Percentiles rank a stretch among this genome's conserved stretches.
Evolutionary conservation across 2,797 vertebrate genomes (phyloP).

Genomic region (Labeo calbasu): DNA sequence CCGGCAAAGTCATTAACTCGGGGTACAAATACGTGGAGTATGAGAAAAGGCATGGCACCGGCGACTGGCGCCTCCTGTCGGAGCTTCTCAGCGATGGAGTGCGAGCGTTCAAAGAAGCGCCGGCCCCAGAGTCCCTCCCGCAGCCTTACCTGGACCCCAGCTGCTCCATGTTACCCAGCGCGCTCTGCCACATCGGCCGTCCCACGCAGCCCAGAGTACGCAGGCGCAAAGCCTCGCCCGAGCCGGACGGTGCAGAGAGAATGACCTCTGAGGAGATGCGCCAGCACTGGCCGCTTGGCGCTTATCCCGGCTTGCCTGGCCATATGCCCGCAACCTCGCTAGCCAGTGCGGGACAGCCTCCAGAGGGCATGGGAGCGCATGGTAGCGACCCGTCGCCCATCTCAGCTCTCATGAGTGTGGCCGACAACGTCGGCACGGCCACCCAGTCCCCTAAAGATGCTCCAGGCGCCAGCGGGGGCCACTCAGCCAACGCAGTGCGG

Average conservation of each 20-base stretch:
- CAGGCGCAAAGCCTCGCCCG: slow-evolving; percentile 65
- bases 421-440: slow-evolving; percentile 80
- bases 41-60: slow-evolving; percentile 83
- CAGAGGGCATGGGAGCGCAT: slow-evolving; percentile 59
- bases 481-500: slow-evolving; percentile 70
- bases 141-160: slow-evolving; percentile 80
- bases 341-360: slow-evolving; percentile 50
- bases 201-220: slow-evolving; percentile 67
- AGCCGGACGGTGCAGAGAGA: slow-evolving; percentile 72
- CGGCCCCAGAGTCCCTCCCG: slow-evolving; percentile 80
- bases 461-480: slow-evolving; percentile 68
- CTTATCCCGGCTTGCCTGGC: slow-evolving; percentile 75
- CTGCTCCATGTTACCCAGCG: slow-evolving; percentile 71
- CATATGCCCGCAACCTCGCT: slow-evolving; percentile 64
- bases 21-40: slow-evolving; percentile 91
- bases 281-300: slow-evolving; percentile 79
- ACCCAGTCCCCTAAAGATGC: slow-evolving; percentile 76
- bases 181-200: slow-evolving; percentile 66
- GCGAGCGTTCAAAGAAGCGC: slow-evolving; percentile 82
- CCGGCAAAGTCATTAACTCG: slow-evolving; percentile 83
- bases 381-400: slow-evolving; percentile 85
- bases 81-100: slow-evolving; percentile 87
- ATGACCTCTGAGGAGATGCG: slow-evolving; percentile 74
- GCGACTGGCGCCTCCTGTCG: slow-evolving; percentile 86
- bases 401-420: slow-evolving; percentile 87